Evolutionary conservation across 2,113 vertebrate genomes (phyloP).

Genomic region (Paramormyrops kingsleyae): DNA sequence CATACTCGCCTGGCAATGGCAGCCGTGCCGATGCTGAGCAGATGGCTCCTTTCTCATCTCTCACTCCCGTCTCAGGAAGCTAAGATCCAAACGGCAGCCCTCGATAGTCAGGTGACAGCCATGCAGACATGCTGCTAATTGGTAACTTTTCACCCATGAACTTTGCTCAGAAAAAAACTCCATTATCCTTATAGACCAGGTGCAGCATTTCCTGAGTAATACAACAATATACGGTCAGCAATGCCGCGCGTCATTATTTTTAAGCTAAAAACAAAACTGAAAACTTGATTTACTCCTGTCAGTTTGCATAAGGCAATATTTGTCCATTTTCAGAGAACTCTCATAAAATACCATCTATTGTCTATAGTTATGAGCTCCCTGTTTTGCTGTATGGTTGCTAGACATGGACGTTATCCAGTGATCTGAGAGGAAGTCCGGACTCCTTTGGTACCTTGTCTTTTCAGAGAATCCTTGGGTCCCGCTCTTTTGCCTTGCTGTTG

Average conservation of each 20-base stretch:
- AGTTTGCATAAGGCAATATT: background rate
- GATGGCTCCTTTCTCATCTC: background rate
- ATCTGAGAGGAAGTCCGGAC: too few species aligned
- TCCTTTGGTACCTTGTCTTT: too few species aligned
- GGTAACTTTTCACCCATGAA: background rate
- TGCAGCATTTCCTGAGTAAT: background rate
- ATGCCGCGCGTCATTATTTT: background rate
- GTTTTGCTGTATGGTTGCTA: background rate
- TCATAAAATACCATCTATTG: background rate
- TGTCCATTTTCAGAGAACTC: background rate
- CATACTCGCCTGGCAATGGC: background rate
- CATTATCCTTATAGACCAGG: background rate
- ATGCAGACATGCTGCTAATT: background rate
- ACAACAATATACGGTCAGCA: background rate
- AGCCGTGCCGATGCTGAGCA: background rate
- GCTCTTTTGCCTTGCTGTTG: background rate
- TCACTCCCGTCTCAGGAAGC: background rate
- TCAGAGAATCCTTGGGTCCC: background rate
- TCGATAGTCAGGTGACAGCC: background rate
- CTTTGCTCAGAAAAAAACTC: background rate
- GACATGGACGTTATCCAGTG: background rate
- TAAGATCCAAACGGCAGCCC: background rate
- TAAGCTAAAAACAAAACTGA: background rate
- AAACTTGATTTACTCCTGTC: background rate
- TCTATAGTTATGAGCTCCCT: too few species aligned